Evolutionary conservation across 2,113 vertebrate species (phyloP).

Genomic region (Cololabis saira): DNA sequence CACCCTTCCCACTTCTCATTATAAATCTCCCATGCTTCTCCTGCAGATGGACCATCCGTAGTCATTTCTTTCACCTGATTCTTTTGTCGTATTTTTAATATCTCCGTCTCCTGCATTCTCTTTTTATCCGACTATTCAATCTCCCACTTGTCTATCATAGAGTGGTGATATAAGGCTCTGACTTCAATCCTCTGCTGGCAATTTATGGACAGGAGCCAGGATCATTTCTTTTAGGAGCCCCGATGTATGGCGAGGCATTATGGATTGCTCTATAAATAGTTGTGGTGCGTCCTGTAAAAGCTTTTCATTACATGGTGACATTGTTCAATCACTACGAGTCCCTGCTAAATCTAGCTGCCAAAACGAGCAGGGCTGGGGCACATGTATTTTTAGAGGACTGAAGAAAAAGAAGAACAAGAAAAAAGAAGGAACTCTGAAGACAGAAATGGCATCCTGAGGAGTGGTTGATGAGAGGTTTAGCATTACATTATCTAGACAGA

Average conservation of each 20-base stretch:
- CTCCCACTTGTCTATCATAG: conserved; percentile 39
- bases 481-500: not conserved
- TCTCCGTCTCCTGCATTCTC: conserved; percentile 20
- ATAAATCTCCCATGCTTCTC: conserved; percentile 28
- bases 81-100: conserved; percentile 41
- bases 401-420: conserved; percentile 5
- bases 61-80: conserved; percentile 17
- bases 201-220: conserved; percentile 59
- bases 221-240: conserved; percentile 55
- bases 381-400: conserved; percentile 36
- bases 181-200: conserved; percentile 49
- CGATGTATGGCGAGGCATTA: conserved; percentile 48
- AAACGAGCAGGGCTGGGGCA: conserved; percentile 37
- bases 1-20: conserved; percentile 31
- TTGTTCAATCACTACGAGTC: conserved; percentile 65
- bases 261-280: conserved; percentile 71
- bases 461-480: conserved; percentile 10
- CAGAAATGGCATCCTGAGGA: conserved; percentile 1
- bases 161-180: conserved; percentile 37
- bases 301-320: conserved; percentile 79
- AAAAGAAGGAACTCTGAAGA: conserved; percentile 12
- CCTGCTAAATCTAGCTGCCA: conserved; percentile 63
- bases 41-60: conserved; percentile 1
- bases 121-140: conserved; percentile 11
- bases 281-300: conserved; percentile 64